Evolutionary conservation across 2,113 vertebrate genomes (phyloP), one percentile per base, ranked within the genome.

Genomic region (Quiscalus mexicanus): DNA sequence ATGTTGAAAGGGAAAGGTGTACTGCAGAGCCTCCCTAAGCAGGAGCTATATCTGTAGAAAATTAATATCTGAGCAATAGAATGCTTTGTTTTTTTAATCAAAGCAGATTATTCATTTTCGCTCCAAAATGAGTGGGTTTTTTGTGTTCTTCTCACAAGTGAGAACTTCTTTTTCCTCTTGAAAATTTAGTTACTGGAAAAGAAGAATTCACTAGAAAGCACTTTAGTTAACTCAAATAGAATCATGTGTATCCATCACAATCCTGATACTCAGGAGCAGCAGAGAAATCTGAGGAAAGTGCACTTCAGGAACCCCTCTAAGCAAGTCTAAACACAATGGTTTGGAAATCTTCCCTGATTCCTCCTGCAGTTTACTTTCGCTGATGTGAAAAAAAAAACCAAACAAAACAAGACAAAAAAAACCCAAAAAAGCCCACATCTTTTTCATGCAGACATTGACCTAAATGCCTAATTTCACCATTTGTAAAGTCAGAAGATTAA

Each of bases 341-440:
- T 82, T 93, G 78, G 87, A 94, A 93, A 76, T 6, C 12, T 15
- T 86, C 71, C 53, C 42, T 82, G 44, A 24, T 41, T 84, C 52
- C 44, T 90, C 27, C 62, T 56, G n/a, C 45, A 68, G 37, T 76
- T 93, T 82, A 52, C 39, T 87, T 84, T 87, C 69, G 62, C 47
- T 75, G 60, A 44, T 0, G 0, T 41, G 23, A 2, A 3, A 37
- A 63, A 35, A 45, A 33, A 55, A 31, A 49, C 10, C 11, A 39
- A 39, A 12, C 1, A 49, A 24, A 49, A 5, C 4, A 45, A 45
- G 9, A 10, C 3, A 50, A 52, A 52, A 28, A 30, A 52, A 28
- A 30, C 30, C 9, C 4, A 47, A 21, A 49, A 24, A n/a, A n/a
- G 1, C 5, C 13, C 22, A 42, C n/a, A 12, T 15, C 30, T 87